Base-by-base conservation (phyloP, 2,888 invertebrate species). In the Nomada ferruginata region DNA sequence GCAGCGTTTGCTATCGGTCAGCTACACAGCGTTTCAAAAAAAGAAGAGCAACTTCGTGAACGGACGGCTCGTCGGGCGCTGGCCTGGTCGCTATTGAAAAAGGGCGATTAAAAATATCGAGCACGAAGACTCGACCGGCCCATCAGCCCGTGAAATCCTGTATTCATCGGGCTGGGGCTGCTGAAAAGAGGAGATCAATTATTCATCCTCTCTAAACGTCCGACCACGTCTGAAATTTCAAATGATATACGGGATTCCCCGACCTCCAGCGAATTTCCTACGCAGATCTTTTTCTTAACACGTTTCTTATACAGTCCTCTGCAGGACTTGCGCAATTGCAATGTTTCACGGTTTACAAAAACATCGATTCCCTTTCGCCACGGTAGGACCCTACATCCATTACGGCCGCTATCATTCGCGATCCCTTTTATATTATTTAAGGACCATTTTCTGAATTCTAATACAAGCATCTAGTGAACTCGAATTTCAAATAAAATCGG, bases 71-170 rank as follows among this genome's bases (percentile, higher is more conserved):
- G 47, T 55, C 73, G 78, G 74, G 36, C 83, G 57, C 44, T 60
- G 83, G 66, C 63, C 69, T 20, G 44, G 29, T 57, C 47, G 71
- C 18, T 71, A 78, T 78, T 82, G 83, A 77, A 83, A 83, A 82
- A 77, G 71, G 76, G 82, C 66, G 76, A 82, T 82, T 82, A 76
- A 85, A 85, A 87, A 82, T 85, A 87, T 76, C 59, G 76, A 68
- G 64, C 74, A 80, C 68, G 63, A 69, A 72, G 81, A 26, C 69
- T 72, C 73, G 81, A 50, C 68, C 71, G 81, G 44, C 68, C 71
- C 64, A 74, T 57, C 71, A 42, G 72, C 75, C 76, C 79, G 82
- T 86, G 74, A 86, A 86, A 87, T 85, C 60, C 79, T 66, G 55
- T 79, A 83, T 84, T 79, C 83, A 53, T 29, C 76, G 82, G 47